Base-by-base conservation (phyloP, 2,113 vertebrate species). In the Acanthisitta chloris region DNA sequence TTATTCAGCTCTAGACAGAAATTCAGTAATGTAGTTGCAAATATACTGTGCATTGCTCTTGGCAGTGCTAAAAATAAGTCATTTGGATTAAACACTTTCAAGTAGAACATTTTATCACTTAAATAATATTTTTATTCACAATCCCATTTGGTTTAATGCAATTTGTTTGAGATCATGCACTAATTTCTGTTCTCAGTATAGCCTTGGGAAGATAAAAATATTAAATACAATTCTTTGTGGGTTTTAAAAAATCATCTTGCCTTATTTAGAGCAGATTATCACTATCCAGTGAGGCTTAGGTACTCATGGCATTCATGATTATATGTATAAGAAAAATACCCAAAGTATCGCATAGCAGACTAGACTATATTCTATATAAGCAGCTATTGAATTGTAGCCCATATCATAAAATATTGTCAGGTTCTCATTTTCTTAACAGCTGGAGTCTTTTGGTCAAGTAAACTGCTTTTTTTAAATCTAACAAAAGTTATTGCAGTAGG, bases 1-100 rank as follows among this genome's bases (percentile, higher is more conserved):
- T 81, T 81, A 55, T 80, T 86, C 8, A 15, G 46, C 19, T 81
- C 89, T 33, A 89, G 94, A 83, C 11, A 81, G 74, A 80, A 96
- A 91, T 88, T 94, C 72, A 87, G 28, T 92, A 81, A 80, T 51
- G 42, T 65, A 96, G 55, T 72, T 92, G 65, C 94, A 95, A 62
- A 89, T 96, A 66, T 89, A 82, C 77, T 89, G 61, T 5, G 5
- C 88, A 97, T 83, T 94, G 71, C 79, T 95, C 90, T 92, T 91
- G 80, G 87, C 93, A 92, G 54, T 89, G 46, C 71, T 97, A 96
- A 94, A 96, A 92, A 94, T 89, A 95, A 91, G 66, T 94, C 58
- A 88, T 87, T 94, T 91, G 88, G 64, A 91, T 96, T 92, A 92
- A 94, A 79, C 40, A 88, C 94, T 96, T 88, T 78, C n/a, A 95